phyloP scores from a whole-genome alignment of 30 jellyfish, hydroid and myxozoan species.

The Turritopsis dohrnii region DNA sequence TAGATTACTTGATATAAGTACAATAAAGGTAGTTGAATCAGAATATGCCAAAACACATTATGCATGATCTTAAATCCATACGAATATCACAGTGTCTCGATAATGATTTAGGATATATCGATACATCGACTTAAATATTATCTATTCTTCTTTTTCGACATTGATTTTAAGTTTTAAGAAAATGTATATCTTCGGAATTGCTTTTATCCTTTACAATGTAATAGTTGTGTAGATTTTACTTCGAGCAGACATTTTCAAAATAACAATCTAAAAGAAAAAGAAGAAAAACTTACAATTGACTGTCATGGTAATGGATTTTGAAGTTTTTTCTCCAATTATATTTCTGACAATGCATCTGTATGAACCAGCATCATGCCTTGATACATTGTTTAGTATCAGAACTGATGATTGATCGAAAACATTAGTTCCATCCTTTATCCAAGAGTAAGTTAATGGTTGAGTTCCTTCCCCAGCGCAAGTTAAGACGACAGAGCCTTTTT shows the following conservation, averaged over 20 bases:
- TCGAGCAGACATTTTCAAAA: too few species aligned
- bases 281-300: slow-evolving; percentile 21
- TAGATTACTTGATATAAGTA: too few species aligned
- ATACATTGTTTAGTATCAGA: background rate
- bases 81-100: too few species aligned
- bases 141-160: too few species aligned
- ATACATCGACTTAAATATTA: too few species aligned
- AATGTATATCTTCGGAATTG: too few species aligned
- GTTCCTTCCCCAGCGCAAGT: slow-evolving; percentile 11
- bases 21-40: background rate
- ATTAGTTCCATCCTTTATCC: background rate
- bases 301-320: background rate
- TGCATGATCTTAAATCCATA: too few species aligned
- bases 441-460: slow-evolving; percentile 1
- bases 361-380: background rate
- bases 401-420: background rate
- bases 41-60: too few species aligned
- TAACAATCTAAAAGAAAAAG: background rate
- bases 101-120: too few species aligned
- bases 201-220: too few species aligned
- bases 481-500: background rate
- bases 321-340: slow-evolving; percentile 1
- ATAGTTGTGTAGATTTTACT: too few species aligned
- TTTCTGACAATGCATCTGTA: slow-evolving; percentile 8
- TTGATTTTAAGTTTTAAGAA: too few species aligned